A percentile compares a stretch with the other conserved stretches of the same genome.
These are phyloP conservation scores for Phorcus lineatus DNA, from an alignment of 2,888 invertebrate species.

Conservation along the genomic window DNA sequence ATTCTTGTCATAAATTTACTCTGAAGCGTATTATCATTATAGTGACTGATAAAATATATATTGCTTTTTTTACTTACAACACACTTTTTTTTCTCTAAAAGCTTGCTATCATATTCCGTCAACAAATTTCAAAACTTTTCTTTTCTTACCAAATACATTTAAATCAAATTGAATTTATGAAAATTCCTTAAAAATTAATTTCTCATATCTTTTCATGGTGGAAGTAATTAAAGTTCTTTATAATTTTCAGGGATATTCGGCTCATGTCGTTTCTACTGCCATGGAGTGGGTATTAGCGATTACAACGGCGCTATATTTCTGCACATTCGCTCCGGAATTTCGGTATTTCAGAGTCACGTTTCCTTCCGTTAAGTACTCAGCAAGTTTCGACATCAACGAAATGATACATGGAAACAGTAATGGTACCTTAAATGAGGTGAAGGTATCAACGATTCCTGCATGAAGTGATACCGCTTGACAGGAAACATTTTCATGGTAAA, in stretches of 20 bases:
- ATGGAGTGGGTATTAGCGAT: conserved; percentile 60
- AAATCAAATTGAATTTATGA: too few relatives aligned
- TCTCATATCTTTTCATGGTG: neutral
- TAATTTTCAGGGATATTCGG: conserved; percentile 56
- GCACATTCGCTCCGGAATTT: conserved; percentile 56
- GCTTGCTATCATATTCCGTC: too few relatives aligned
- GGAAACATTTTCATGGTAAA: too few relatives aligned
- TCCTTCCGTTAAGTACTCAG: neutral
- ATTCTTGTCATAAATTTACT: too few relatives aligned
- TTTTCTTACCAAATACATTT: too few relatives aligned
- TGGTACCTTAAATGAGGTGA: neutral
- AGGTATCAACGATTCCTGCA: neutral
- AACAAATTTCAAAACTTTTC: too few relatives aligned
- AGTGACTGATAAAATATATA: too few relatives aligned
- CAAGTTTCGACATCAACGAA: neutral
- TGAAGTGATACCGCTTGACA: neutral
- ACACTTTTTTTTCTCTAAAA: too few relatives aligned
- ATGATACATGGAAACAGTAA: neutral
- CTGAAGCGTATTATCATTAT: too few relatives aligned
- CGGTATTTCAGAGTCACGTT: conserved; percentile 46
- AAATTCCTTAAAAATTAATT: too few relatives aligned
- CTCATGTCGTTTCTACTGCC: conserved; percentile 53
- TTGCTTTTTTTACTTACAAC: too few relatives aligned
- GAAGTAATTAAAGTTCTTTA: too few relatives aligned
- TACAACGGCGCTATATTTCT: conserved; percentile 45